These are phyloP conservation scores for Brassicogethes aeneus DNA, from an alignment of 2,888 invertebrate species.

Conservation along the genomic window DNA sequence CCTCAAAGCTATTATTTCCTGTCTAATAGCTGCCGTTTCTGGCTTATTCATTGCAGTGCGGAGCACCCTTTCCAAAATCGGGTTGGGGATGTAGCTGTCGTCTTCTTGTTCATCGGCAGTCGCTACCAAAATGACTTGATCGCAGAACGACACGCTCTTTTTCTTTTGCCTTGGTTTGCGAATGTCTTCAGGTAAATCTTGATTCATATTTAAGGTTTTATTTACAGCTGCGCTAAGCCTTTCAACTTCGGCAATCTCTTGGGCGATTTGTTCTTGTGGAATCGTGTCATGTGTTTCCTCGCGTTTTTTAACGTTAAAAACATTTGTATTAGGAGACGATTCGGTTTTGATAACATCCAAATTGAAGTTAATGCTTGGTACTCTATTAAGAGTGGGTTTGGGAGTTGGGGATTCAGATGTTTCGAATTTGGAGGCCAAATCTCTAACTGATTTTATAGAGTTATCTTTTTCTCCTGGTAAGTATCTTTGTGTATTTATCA, in stretches of 20 bases:
- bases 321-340: constrained; percentile 7
- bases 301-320: constrained; percentile 29
- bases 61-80: constrained; percentile 77
- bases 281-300: constrained; percentile 28
- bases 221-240: constrained; percentile 47
- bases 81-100: constrained; percentile 84
- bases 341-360: constrained; percentile 13
- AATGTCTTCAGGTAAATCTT: constrained; percentile 40
- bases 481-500: constrained; percentile 25
- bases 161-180: constrained; percentile 57
- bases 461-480: constrained; percentile 20
- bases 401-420: constrained; percentile 28
- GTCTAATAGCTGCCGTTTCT: constrained; percentile 47
- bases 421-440: constrained; percentile 78
- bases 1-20: constrained; percentile 44
- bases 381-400: neutral
- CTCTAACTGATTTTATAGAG: constrained; percentile 54
- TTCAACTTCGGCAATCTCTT: constrained; percentile 49
- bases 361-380: neutral
- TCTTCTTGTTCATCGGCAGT: constrained; percentile 89
- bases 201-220: constrained; percentile 35
- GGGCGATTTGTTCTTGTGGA: constrained; percentile 45
- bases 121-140: constrained; percentile 86
- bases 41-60: constrained; percentile 73
- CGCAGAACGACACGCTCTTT: constrained; percentile 92